Conservation (phyloP, 2,113 vertebrate species). For the Malurus alboscapulatus region DNA sequence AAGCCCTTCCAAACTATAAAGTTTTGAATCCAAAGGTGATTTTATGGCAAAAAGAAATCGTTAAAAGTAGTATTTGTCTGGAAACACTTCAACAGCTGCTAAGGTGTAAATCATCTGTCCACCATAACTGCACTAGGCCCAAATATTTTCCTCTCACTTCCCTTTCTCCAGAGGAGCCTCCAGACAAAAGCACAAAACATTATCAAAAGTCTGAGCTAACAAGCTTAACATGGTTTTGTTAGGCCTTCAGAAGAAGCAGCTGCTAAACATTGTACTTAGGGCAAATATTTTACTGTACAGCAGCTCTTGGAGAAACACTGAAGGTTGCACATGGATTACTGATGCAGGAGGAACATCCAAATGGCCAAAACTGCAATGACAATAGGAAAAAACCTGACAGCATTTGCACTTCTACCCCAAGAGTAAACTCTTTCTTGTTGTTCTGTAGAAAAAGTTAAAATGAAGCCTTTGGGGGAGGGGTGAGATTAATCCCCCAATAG, state of each 20-base stretch:
- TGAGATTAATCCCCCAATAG: no score
- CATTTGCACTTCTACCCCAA: neutral
- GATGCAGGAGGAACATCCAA: neutral
- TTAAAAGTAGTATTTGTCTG: neutral
- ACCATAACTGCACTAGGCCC: neutral
- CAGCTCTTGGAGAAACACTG: neutral
- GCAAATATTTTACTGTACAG: neutral
- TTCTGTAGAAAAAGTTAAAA: neutral
- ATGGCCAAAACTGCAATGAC: neutral
- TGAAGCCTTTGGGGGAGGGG: neutral
- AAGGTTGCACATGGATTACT: neutral
- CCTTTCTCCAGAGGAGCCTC: neutral
- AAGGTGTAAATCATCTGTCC: neutral
- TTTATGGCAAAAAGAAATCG: neutral
- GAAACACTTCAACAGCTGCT: neutral
- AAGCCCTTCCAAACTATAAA: slow-evolving; percentile 6
- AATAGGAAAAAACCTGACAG: neutral
- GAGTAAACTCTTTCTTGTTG: neutral
- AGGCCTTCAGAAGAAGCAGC: neutral
- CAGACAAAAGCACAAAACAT: neutral
- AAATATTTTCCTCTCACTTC: neutral
- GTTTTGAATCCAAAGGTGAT: neutral
- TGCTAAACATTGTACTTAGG: neutral
- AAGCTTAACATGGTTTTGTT: neutral
- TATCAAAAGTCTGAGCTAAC: neutral